phyloP scores from a whole-genome alignment of 2,113 vertebrate species.

The Kryptolebias marmoratus region DNA sequence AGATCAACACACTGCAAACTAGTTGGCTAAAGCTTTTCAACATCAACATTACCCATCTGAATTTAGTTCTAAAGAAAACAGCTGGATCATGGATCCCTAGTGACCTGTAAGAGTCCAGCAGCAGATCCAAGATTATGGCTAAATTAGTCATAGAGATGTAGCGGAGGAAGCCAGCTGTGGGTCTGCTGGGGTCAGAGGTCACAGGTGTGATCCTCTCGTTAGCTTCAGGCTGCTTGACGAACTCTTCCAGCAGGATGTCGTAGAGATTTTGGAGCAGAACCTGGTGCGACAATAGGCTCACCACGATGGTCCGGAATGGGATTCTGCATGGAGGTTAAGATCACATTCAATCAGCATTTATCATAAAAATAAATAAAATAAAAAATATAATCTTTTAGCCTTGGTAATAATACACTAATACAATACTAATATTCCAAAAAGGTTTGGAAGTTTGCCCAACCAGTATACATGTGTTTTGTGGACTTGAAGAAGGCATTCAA shows the following conservation, averaged over 20 bases:
- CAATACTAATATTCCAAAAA: not conserved
- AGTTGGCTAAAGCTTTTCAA: not conserved
- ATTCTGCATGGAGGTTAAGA: constrained; percentile 79
- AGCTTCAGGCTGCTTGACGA: constrained; percentile 87
- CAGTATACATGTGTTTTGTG: too few relatives aligned
- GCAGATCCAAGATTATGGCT: constrained; percentile 95
- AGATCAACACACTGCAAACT: not conserved
- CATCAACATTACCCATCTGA: not conserved
- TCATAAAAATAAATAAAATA: too few relatives aligned
- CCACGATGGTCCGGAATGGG: constrained; percentile 95
- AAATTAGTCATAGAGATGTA: constrained; percentile 98
- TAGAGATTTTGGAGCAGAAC: constrained; percentile 96
- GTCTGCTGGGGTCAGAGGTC: constrained; percentile 82
- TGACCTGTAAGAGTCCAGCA: constrained; percentile 91
- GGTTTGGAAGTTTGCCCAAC: too few relatives aligned
- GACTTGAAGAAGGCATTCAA: too few relatives aligned
- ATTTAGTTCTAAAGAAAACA: accelerated
- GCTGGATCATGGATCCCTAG: not conserved
- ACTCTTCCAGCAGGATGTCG: constrained; percentile 95
- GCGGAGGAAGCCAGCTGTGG: constrained; percentile 90
- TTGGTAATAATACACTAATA: too few relatives aligned
- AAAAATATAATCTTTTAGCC: not conserved
- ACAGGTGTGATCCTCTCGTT: constrained; percentile 79
- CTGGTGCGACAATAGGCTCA: constrained; percentile 96
- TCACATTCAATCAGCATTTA: not conserved